phyloP scores from a whole-genome alignment of 1,140 invertebrate genomes.

The Danaus plexippus region DNA sequence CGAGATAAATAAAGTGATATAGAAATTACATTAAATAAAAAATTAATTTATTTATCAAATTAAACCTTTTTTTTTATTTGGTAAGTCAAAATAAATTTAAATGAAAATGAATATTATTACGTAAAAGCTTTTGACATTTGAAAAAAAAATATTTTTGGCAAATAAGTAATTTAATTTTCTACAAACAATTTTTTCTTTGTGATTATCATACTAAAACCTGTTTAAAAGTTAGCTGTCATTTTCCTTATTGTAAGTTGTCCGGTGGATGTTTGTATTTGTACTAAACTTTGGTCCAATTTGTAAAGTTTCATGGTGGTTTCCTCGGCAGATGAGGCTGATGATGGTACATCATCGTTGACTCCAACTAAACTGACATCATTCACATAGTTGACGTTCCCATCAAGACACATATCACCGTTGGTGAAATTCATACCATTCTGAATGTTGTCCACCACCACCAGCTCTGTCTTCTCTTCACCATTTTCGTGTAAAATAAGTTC shows the following conservation, averaged over 20 bases:
- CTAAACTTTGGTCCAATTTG: constrained; percentile 52
- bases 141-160: constrained; percentile 2
- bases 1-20: constrained; percentile 23
- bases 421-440: constrained; percentile 17
- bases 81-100: not conserved
- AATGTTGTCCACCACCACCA: constrained; percentile 35
- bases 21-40: constrained; percentile 14
- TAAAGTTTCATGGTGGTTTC: constrained; percentile 50
- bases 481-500: constrained; percentile 43
- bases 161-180: not conserved
- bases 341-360: constrained; percentile 33
- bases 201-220: not conserved
- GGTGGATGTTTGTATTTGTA: constrained; percentile 46
- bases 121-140: not conserved
- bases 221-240: constrained; percentile 32
- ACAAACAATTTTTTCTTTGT: not conserved
- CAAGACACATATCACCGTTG: constrained; percentile 22
- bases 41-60: constrained; percentile 9
- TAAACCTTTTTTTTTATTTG: not conserved
- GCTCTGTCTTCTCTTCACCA: constrained; percentile 31
- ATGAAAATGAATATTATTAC: not conserved
- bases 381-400: constrained; percentile 15
- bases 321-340: constrained; percentile 27
- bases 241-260: constrained; percentile 54
- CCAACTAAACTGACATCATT: constrained; percentile 27